Evolutionary conservation across 2,797 vertebrate species (phyloP), one percentile per base, ranked within the genome.

Genomic region (Alosa sapidissima): DNA sequence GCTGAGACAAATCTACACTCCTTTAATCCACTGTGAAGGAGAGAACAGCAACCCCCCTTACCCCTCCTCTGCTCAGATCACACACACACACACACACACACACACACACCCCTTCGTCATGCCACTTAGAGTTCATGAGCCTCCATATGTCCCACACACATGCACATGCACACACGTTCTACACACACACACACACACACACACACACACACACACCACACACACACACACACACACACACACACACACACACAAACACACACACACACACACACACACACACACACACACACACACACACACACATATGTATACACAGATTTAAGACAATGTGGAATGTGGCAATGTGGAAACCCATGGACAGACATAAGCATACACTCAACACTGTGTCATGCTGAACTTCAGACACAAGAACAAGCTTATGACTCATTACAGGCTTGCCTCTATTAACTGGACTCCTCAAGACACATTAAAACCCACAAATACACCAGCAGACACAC

Each of bases 111-210:
- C 65, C 65, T 41, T 72, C 81, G 89, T 92, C 90, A 89, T 88
- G 90, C 88, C 89, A 91, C 91, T 95, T 91, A 93, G 86, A 86
- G 84, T 91, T 86, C 90, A 91, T 85, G 91, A 93, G 92, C 88
- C 89, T 87, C 91, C 93, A 93, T 95, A 94, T 93, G 93, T 92
- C 88, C 84, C 82, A 75, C 62, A 81, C 47, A 54, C 86, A 87
- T 81, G 28, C n/a, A 13, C 81, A 33, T 54, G 58, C 36, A 47
- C 28, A 28, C 28, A 28, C 28, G 28, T 28, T 1, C 28, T 51
- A n/a, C 55, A 58, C 55, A 58, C 55, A 58, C 19, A 58, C 55
- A 4, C 41, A 45, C 75, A 55, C 28, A 41, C 52, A 45, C 7
- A n/a, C n/a, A n/a, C n/a, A n/a, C n/a, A n/a, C n/a, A n/a, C n/a